Evolutionary conservation across 2,797 vertebrate genomes (phyloP).

Genomic region (Cottoperca gobio): DNA sequence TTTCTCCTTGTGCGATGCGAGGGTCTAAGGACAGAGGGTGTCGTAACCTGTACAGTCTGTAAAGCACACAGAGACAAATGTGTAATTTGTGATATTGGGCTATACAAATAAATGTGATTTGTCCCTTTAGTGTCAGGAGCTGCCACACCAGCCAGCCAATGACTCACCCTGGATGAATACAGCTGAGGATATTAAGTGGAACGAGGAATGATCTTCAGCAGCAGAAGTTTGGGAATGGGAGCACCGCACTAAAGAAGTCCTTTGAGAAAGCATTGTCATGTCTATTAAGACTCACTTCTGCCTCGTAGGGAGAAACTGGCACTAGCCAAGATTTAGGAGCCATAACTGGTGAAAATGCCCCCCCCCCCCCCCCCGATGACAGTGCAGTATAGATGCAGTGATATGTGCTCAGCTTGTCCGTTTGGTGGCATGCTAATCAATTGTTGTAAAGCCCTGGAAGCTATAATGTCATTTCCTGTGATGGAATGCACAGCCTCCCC

Average conservation of each 20-base stretch:
- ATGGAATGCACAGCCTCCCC: neutral
- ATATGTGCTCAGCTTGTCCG: constrained; percentile 17
- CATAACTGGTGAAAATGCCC: constrained; percentile 8
- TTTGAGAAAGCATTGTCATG: constrained; percentile 15
- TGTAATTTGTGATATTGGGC: too few relatives aligned
- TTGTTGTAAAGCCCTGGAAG: neutral
- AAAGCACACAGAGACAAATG: too few relatives aligned
- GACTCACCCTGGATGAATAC: constrained; percentile 32
- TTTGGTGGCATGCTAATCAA: constrained; percentile 12
- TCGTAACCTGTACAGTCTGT: too few relatives aligned
- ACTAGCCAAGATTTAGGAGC: constrained; percentile 26
- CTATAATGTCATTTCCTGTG: constrained; percentile 22
- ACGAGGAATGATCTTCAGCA: constrained; percentile 20
- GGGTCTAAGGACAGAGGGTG: too few relatives aligned
- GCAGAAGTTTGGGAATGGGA: constrained; percentile 9
- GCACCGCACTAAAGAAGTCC: neutral
- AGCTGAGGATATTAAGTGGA: constrained; percentile 14
- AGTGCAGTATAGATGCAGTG: neutral
- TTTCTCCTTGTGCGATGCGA: too few relatives aligned
- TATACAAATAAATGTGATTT: too few relatives aligned
- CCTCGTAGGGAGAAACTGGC: constrained; percentile 10
- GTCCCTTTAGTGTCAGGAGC: constrained; percentile 9
- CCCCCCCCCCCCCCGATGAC: neutral
- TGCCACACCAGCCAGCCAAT: constrained; percentile 15
- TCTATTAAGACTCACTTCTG: constrained; percentile 23